Base-by-base conservation (phyloP, 64 coral and sea anemone species). In the Stylophora pistillata region DNA sequence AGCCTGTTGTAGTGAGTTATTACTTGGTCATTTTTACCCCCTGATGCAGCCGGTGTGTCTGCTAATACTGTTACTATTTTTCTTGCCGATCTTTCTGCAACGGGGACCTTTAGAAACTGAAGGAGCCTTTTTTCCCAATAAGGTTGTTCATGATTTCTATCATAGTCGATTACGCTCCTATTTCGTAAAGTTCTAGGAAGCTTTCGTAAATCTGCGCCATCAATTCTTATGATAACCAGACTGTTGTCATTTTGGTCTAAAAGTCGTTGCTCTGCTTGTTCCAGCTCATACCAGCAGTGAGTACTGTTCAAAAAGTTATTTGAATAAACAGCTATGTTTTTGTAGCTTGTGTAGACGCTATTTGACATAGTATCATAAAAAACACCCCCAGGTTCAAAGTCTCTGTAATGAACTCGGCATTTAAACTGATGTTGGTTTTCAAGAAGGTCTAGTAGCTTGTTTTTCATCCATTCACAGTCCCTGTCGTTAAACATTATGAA, bases 341-440 rank as follows among this genome's bases (percentile, higher is more conserved):
- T 91, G 23, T 73, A 25, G 89, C 89, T 91, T 55, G 60, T 68
- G 20, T 91, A 64, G 76, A 91, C 79, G 32, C 89, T 78, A 9
- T 86, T 55, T 23, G 82, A 72, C 89, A 91, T 91, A 23, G 30
- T 86, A 5, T 91, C 89, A 16, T 21, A 33, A 17, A 91, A 34
- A 62, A 58, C 17, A 12, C 55, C 56, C 23, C 89, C 89, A 70
- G 53, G 72, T 13, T 61, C 15, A 70, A 91, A 91, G 62, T 91
- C 81, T 76, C 82, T 91, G 59, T 86, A 85, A 61, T 91, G 89
- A 56, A 91, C 69, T 34, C 89, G 86, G 32, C 81, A 86, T 12
- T 15, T 91, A 10, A 91, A 34, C 17, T 86, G 55, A 56, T 84
- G 21, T 27, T 86, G 66, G 30, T 68, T 72, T 13, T 91, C 89